These are phyloP conservation scores for Ailuropoda melanoleuca DNA, from an alignment of 2,113 vertebrate genomes.

Conservation along the genomic window DNA sequence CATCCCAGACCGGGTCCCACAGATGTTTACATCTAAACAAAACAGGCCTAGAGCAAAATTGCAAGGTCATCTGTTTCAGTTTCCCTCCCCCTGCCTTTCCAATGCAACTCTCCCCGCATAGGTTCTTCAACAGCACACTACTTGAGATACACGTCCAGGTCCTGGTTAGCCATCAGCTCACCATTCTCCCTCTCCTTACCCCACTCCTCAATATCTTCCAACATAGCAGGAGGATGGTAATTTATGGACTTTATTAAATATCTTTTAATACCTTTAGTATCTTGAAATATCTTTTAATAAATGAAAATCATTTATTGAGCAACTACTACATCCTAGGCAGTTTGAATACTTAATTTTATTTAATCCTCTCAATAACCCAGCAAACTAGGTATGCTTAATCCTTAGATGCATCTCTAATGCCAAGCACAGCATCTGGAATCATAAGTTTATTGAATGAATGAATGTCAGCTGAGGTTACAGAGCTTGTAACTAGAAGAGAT, in stretches of 20 bases:
- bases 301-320: not conserved
- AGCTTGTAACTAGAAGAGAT: not conserved
- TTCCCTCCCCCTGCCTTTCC: not conserved
- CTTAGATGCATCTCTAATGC: not conserved
- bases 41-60: not conserved
- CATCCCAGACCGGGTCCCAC: not conserved
- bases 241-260: not conserved
- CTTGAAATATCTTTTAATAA: not conserved
- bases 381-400: not conserved
- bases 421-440: not conserved
- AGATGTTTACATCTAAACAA: not conserved
- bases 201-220: not conserved
- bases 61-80: not conserved
- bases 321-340: not conserved
- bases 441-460: not conserved
- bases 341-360: not conserved
- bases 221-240: not conserved
- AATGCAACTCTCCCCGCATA: not conserved
- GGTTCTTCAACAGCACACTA: too few species aligned
- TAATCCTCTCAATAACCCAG: not conserved
- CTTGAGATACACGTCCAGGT: not conserved
- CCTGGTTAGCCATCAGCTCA: not conserved
- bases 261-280: not conserved
- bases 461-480: not conserved
- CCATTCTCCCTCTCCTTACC: not conserved